Evolutionary conservation across 2,888 invertebrate genomes (phyloP), one percentile per base, ranked within the genome.

Genomic region (Drosophila anomalipes): DNA sequence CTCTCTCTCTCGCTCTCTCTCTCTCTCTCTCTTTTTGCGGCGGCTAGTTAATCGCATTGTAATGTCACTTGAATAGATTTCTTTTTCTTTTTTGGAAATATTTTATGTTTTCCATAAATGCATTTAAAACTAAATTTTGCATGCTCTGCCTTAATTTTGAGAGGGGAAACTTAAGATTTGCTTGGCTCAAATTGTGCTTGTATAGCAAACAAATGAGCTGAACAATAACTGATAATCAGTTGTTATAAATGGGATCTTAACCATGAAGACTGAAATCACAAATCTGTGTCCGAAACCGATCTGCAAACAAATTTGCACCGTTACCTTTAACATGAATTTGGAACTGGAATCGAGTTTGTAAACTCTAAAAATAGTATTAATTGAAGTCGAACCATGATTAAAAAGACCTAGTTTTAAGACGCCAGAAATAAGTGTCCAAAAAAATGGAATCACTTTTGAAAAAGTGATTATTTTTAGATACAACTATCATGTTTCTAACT

Each of bases 31-130:
- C 14, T n/a, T 4, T 86, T 85, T 75, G 83, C 65, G 85, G 81
- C 87, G 83, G 70, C 77, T 85, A 87, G 83, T 85, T 85, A 85
- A 85, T 81, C 72, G 79, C 57, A 77, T 85, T 87, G 71, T 73
- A 79, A 85, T 78, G 63, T 59, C 35, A 4, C 41, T 61, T 62
- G n/a, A 54, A 69, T 32, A 35, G 56, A 65, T 62, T 65, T 58
- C 58, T 30, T 26, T 4, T n/a, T 2, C 0, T 41, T 10, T 41
- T 47, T 16, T 16, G 47, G 1, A 26, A 51, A 69, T 71, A 58
- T 52, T 47, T 32, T 30, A 14, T 12, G 14, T n/a, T 10, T 12
- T 14, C 32, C 12, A 52, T 28, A 41, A 44, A 26, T 57, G 44
- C 14, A 61, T n/a, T 69, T 35, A 62, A 62, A 69, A 53, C 35